Base-by-base conservation (phyloP, 2,888 invertebrate genomes). In the Ganaspis brasiliensis region DNA sequence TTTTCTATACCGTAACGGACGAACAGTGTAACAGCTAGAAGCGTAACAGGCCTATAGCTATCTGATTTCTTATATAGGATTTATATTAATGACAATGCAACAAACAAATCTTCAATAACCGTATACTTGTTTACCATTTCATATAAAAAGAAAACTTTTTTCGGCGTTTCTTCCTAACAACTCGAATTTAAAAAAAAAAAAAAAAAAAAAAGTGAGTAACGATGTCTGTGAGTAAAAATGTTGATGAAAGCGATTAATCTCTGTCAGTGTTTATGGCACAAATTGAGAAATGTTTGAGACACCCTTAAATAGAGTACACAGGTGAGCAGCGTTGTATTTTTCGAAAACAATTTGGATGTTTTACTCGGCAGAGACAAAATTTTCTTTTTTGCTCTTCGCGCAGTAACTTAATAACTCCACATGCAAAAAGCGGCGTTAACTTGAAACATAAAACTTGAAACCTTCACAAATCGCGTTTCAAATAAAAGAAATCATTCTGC, bases 221-320 rank as follows among this genome's bases (percentile, higher is more conserved):
- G 19, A 19, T 16, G 10, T 16, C 40, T 3, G 40, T 14, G 14
- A 24, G 12, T 10, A 40, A 37, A 21, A 37, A 16, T 63, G 37
- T 19, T 19, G 12, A 24, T 40, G 37, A 4, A 4, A 14, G 16
- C 63, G 40, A 63, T 40, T 40, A 40, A 63, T 63, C 40, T 63
- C 35, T 63, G 63, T 63, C 21, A 63, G 21, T 63, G 40, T 37
- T 63, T 40, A 63, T 63, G 63, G 40, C 63, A 40, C 63, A 63
- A 8, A 40, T 14, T 63, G 40, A 21, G 14, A 63, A 63, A 63
- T 63, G 40, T 40, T 14, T 37, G 9, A 12, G 19, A 40, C 19
- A 35, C 35, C 21, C 21, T 4, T 19, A 52, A 52, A 16, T 52
- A 52, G n/a, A 16, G 19, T 52, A 19, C 5, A 16, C 16, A 16